Evolutionary conservation across 2,113 vertebrate species (phyloP).

Genomic region (Scalopus aquaticus): DNA sequence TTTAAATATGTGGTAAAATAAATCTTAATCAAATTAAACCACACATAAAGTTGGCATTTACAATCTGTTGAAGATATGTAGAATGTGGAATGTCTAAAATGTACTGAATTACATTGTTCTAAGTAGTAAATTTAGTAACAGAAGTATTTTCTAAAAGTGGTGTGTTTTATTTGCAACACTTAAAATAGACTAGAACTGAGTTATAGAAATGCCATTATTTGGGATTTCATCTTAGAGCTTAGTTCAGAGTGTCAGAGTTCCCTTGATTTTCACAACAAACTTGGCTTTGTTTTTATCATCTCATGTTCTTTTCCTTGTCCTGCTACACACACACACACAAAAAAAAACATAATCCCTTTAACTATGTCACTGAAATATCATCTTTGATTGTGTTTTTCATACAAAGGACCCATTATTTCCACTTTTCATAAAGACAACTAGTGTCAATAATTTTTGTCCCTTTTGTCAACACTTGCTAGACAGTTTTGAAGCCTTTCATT

Average conservation of each 20-base stretch:
- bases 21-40: neutral
- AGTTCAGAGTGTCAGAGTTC: neutral
- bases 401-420: neutral
- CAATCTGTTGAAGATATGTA: slow-evolving; percentile 6
- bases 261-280: neutral
- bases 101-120: neutral
- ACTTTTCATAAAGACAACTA: slow-evolving; percentile 11
- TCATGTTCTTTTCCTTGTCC: neutral
- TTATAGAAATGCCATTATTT: neutral
- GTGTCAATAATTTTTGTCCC: neutral
- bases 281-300: neutral
- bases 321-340: neutral
- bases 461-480: neutral
- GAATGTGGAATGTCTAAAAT: slow-evolving; percentile 37
- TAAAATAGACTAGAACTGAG: neutral
- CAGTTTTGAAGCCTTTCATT: neutral
- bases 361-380: neutral
- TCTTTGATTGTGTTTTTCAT: slow-evolving; percentile 38
- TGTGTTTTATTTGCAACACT: neutral
- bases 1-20: neutral
- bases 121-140: neutral
- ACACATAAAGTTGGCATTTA: neutral
- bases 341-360: neutral
- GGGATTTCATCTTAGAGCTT: neutral
- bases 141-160: neutral